A percentile compares a stretch with the other conserved stretches of the same genome.
Evolutionary conservation across 2,113 vertebrate species (phyloP).

Genomic region (Rhegmatorhina hoffmannsi): DNA sequence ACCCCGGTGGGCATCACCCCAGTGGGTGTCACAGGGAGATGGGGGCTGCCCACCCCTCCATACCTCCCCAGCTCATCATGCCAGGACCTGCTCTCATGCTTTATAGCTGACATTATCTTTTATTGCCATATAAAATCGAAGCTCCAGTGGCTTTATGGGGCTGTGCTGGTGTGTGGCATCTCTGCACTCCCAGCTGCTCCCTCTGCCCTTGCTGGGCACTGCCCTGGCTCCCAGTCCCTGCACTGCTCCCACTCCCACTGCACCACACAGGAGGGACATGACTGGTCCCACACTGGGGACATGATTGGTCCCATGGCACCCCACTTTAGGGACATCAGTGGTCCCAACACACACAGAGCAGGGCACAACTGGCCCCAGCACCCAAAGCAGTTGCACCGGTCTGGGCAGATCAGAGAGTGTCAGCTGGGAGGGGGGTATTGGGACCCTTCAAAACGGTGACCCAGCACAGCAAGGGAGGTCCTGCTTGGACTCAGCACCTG

Average conservation of each 20-base stretch:
- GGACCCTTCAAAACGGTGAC: background rate
- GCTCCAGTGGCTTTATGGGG: conserved; percentile 49
- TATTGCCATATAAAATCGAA: conserved; percentile 36
- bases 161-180: background rate
- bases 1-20: fast-evolving
- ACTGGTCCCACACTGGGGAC: background rate
- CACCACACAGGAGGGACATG: no score
- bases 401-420: background rate
- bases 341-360: fast-evolving
- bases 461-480: fast-evolving
- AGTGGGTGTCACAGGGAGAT: background rate
- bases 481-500: background rate
- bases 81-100: background rate
- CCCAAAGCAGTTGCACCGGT: fast-evolving
- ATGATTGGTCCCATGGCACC: fast-evolving
- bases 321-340: fast-evolving
- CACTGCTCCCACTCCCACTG: background rate
- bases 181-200: background rate
- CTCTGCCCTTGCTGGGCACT: background rate
- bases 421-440: background rate
- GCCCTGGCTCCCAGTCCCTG: background rate
- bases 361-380: fast-evolving
- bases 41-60: background rate
- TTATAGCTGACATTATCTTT: conserved; percentile 60
- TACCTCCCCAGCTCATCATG: background rate